These are phyloP conservation scores for Megaustenia siamemsis DNA, from an alignment of 2,888 invertebrate species.

Conservation along the genomic window DNA sequence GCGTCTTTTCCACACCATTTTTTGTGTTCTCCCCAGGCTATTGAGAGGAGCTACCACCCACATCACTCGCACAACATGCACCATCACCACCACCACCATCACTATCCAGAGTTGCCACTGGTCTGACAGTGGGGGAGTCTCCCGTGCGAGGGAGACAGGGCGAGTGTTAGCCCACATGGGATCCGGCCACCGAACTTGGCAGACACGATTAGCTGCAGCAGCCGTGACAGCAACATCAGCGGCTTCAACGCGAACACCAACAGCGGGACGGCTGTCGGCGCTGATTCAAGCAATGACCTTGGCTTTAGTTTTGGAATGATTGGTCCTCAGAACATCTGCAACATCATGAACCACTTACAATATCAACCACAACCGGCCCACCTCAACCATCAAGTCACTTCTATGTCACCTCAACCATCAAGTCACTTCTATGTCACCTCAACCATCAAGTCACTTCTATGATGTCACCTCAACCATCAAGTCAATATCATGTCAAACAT, in stretches of 20 bases:
- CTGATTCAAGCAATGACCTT: background rate
- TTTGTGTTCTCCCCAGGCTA: constrained; percentile 46
- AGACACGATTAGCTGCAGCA: constrained; percentile 39
- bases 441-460: constrained; percentile 8
- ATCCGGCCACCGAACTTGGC: constrained; percentile 24
- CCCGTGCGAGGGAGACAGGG: constrained; percentile 43
- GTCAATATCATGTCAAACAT: background rate
- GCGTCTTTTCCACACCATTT: constrained; percentile 45
- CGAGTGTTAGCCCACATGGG: constrained; percentile 13
- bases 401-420: constrained; percentile 23
- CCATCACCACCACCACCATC: constrained; percentile 42
- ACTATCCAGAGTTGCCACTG: constrained; percentile 45
- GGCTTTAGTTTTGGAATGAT: constrained; percentile 3
- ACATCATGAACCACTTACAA: constrained; percentile 28
- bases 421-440: background rate
- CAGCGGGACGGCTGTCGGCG: background rate
- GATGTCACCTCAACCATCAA: constrained; percentile 8
- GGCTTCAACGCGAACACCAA: background rate
- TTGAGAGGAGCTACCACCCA: constrained; percentile 46
- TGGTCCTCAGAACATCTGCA: background rate
- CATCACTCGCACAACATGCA: constrained; percentile 43
- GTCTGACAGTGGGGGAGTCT: constrained; percentile 50
- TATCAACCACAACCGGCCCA: constrained; percentile 17
- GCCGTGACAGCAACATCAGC: constrained; percentile 32
- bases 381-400: constrained; percentile 2